Base-by-base conservation (phyloP, 37 sponge, comb jelly and placozoan species). In the Tethya wilhelma region DNA sequence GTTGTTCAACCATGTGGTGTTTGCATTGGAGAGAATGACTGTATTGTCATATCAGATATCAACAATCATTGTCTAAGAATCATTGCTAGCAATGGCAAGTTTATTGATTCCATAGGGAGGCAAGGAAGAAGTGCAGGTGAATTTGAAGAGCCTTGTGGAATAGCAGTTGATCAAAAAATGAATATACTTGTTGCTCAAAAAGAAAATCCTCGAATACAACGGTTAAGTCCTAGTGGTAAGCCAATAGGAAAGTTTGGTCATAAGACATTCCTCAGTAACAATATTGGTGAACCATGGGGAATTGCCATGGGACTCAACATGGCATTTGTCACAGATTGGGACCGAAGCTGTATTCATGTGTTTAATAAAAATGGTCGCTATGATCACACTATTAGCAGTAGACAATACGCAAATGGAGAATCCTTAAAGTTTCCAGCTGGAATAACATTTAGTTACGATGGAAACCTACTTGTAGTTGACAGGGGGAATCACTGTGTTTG, bases 1-100 rank as follows among this genome's bases (percentile, higher is more conserved):
- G 41, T 46, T 19, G 67, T 78, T 40, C 66, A 78, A 23, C 82
- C 82, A 12, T 81, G 82, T 81, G 82, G 82, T 22, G 44, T 81
- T 6, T 44, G 64, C 28, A n/a, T 81, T 30, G 73, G 82, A 4
- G 67, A 78, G 14, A 71, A 71, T 44, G 59, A 81, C 46, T 70
- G 64, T 0, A 71, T 81, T 22, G 23, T 81, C 11, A 37, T 81
- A 17, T 56, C 71, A 14, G 82, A 81, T 71, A 43, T 81, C 12
- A 60, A 62, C 39, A 72, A 62, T n/a, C 82, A 81, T 38, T 81
- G 64, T 34, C 36, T 81, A 7, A 58, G 63, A 59, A 39, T 81
- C 25, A 64, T 81, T 62, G 43, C 82, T 0, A 70, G 82, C 46
- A 81, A 59, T 44, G 82, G 82, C 2, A 59, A 59, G 31, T 42